Evolutionary conservation across 2,113 vertebrate genomes (phyloP), one percentile per base, ranked within the genome.

Genomic region (Heliornis fulica): DNA sequence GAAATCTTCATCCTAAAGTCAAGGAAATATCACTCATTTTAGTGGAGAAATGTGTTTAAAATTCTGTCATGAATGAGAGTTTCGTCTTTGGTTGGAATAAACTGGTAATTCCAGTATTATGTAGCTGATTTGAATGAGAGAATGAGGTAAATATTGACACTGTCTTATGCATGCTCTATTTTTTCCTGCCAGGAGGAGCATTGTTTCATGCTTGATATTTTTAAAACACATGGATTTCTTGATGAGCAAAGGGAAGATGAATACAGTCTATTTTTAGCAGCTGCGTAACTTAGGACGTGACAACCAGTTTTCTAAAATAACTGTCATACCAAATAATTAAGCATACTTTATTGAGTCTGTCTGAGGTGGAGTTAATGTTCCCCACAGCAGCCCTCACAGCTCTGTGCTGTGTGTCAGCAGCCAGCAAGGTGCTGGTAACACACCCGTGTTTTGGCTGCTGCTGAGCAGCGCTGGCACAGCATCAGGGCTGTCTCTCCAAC

Each of bases 131-230:
- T 76, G 56, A 96, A 80, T 28, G 34, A 90, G 20, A 51, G 13
- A 80, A 51, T 82, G 34, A 78, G 12, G 2, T 48, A 51, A 60
- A 1, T 57, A 41, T 0, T 0, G 19, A 29, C 8, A 34, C 16
- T 48, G 20, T 34, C 17, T 46, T 41, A 29, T 22, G 8, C 17
- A 68, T 65, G 12, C 22, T 56, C 17, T 71, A 40, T 34, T 50
- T 76, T 41, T 66, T 10, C 13, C 57, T 5, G 1, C 15, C 48
- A 68, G 65, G 6, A 50, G 21, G 22, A 59, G 3, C 7, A 36
- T 29, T 66, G 10, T 68, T 84, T 78, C 28, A 61, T 26, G 40
- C 13, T 34, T 1, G 0, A 6, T 46, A n/a, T 3, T 38, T 83
- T 75, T 14, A n/a, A 51, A 50, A 80, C 51, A 26, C 0, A 2